A percentile compares a stretch with the other conserved stretches of the same genome.
Conservation (phyloP, 2,113 vertebrate genomes). For the Vireo altiloquus region DNA sequence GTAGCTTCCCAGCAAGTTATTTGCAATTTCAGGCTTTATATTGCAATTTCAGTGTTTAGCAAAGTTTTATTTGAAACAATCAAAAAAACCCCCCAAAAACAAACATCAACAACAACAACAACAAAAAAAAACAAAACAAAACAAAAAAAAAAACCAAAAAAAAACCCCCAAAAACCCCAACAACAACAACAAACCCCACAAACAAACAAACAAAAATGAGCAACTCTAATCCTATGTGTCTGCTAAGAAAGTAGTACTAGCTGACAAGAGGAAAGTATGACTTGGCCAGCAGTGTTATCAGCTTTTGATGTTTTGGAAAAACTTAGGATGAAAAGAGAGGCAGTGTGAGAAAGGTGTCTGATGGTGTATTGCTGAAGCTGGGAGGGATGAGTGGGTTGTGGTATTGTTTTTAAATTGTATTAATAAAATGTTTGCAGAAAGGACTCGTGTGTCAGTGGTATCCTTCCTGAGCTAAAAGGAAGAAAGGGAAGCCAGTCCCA, state of each 20-base stretch:
- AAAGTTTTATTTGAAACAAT: neutral
- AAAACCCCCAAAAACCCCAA: no score
- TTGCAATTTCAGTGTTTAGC: no score
- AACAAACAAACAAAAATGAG: neutral
- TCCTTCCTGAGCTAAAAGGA: neutral
- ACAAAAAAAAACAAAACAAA: neutral
- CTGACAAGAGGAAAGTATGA: constrained; percentile 15
- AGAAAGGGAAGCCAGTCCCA: neutral
- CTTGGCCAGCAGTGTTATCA: neutral
- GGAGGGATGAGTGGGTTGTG: neutral
- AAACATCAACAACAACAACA: no score
- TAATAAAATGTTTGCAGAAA: neutral
- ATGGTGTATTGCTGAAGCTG: neutral
- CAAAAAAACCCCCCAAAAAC: neutral
- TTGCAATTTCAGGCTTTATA: neutral
- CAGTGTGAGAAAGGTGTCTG: neutral
- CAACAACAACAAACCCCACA: no score
- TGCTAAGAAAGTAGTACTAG: neutral
- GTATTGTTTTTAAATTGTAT: neutral
- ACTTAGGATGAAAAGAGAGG: neutral
- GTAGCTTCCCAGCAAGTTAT: neutral
- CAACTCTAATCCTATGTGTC: neutral
- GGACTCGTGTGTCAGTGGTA: fast-evolving
- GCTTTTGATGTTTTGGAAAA: constrained; percentile 11
- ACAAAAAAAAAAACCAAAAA: neutral